phyloP scores from a whole-genome alignment of 2,797 vertebrate species.

The Muscicapa striata region DNA sequence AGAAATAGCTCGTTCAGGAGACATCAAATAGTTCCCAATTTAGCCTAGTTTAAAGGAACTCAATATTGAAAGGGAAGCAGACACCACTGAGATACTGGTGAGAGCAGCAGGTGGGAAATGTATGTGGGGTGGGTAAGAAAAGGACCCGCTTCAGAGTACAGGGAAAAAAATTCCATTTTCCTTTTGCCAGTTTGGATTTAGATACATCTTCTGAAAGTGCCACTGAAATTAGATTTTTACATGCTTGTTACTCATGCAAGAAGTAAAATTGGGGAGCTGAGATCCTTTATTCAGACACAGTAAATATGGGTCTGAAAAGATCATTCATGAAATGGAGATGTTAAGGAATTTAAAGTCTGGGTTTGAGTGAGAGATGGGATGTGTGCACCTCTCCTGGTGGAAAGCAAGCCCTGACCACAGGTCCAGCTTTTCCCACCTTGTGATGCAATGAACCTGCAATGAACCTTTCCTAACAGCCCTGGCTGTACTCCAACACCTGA shows the following conservation, averaged over 20 bases:
- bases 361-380: neutral
- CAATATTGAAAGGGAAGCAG: slow-evolving; percentile 39
- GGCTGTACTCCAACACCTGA: rapidly evolving
- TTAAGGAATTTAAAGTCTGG: neutral
- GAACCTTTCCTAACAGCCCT: neutral
- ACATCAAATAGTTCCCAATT: slow-evolving; percentile 42
- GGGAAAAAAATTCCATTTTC: neutral
- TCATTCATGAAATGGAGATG: rapidly evolving
- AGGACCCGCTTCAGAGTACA: neutral
- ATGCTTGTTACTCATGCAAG: neutral
- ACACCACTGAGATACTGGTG: neutral
- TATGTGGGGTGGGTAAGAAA: neutral
- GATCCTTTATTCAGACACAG: neutral
- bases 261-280: neutral
- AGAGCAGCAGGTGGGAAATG: neutral
- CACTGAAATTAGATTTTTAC: neutral
- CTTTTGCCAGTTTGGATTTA: neutral
- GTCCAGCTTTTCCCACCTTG: neutral
- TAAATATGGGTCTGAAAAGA: neutral
- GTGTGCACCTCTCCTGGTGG: neutral
- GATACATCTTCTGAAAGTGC: neutral
- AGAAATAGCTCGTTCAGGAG: slow-evolving; percentile 24
- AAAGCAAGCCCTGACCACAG: neutral
- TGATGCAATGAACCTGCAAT: neutral
- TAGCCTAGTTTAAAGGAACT: slow-evolving; percentile 49